Base-by-base conservation (phyloP, 2,888 invertebrate genomes). In the Eristalis tenax region DNA sequence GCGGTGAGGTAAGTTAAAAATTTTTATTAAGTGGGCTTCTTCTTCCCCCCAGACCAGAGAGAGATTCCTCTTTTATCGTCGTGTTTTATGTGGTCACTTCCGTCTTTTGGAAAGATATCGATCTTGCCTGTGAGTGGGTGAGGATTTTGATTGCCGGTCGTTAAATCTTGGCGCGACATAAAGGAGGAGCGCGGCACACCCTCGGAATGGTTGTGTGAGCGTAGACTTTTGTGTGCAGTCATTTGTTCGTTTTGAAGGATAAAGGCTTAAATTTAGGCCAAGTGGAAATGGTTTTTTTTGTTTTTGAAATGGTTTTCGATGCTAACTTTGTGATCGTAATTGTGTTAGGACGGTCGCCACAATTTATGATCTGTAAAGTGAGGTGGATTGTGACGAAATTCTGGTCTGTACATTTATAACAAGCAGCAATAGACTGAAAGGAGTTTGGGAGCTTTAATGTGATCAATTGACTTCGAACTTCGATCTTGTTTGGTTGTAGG, bases 1-100 rank as follows among this genome's bases (percentile, higher is more conserved):
- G 87, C 87, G 57, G 87, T 87, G 15, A 71, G 87, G 87, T 87
- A 40, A 83, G 87, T 76, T 26, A 3, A 26, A 8, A 8, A 10
- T 32, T 5, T 43, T 50, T 23, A 61, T 35, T 38, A 4, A 28
- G 28, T 5, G 28, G 28, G 8, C 10, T 32, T 1, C 8, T 10
- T 1, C 1, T 1, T 26, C 3, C 26, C 26, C 26, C 26, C 26
- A 26, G 28, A 28, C 11, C 15, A 3, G 18, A 28, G 70, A 5
- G 6, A 1, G 32, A 10, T 32, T 56, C 22, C n/a, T 56, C 22
- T 18, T 18, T 59, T 28, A 28, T 59, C n/a, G 59, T 4, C 23
- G 32, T 18, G 56, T 3, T 75, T 78, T 78, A 63, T 73, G 64
- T 43, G 28, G 61, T 43, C 78, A 35, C 59, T 56, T 76, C 66